Conservation (phyloP, 2,888 invertebrate genomes). For the Orchesellides sinensis region DNA sequence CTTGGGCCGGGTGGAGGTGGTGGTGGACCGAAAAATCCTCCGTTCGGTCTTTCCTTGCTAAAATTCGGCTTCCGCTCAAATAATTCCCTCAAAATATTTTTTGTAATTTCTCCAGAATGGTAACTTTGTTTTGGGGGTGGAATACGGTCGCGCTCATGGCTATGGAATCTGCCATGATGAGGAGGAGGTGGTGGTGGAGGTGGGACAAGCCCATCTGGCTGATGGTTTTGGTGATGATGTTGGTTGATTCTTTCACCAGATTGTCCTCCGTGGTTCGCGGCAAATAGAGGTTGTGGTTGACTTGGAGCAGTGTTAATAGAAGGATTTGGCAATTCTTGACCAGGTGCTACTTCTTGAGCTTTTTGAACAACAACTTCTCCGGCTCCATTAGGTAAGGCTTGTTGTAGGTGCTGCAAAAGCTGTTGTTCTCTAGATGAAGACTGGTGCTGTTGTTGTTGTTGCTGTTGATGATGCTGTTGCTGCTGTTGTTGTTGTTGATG, state of each 20-base stretch:
- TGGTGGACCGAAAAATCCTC: constrained; percentile 67
- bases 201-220: constrained; percentile 64
- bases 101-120: constrained; percentile 69
- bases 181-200: constrained; percentile 55
- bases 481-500: constrained; percentile 56
- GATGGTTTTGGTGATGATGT: constrained; percentile 39
- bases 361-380: constrained; percentile 67
- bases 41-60: constrained; percentile 59
- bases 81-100: constrained; percentile 70
- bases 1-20: constrained; percentile 66
- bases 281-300: constrained; percentile 14
- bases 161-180: constrained; percentile 48
- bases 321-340: constrained; percentile 49
- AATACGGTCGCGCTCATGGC: constrained; percentile 59
- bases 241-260: constrained; percentile 41
- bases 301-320: constrained; percentile 12
- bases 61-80: constrained; percentile 67
- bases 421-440: constrained; percentile 59
- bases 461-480: constrained; percentile 51
- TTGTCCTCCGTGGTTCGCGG: constrained; percentile 10
- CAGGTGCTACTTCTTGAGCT: constrained; percentile 61
- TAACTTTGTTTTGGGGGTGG: constrained; percentile 55
- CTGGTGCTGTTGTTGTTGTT: constrained; percentile 41
- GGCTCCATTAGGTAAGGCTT: constrained; percentile 30
- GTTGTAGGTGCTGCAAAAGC: constrained; percentile 44